Base-by-base conservation (phyloP, 2,797 vertebrate genomes). In the Lagodon rhomboides region DNA sequence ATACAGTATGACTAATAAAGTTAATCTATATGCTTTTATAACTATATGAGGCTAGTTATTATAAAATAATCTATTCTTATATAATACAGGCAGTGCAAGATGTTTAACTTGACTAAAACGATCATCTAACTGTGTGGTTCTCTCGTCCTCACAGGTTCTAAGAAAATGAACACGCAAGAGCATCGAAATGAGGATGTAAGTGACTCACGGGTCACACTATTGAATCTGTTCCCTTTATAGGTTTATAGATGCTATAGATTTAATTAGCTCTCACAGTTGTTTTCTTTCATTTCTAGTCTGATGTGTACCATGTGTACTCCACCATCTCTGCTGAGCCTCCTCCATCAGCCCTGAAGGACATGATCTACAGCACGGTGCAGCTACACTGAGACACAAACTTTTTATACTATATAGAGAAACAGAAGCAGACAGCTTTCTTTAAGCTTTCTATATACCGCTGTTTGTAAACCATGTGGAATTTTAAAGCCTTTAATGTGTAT, bases 281-380 rank as follows among this genome's bases (percentile, higher is more conserved):
- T 60, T 1, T 75, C 7, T 83, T 54, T 77, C 12, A 63, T 51
- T 72, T 56, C 50, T 50, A 90, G 80, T n/a, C 4, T 55, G 61
- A 75, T 5, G 23, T 47, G 11, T 75, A 87, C 51, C 88, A 90
- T 4, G 0, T 60, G 27, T 92, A 93, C 25, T 5, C 34, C 38
- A 75, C 53, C 50, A 82, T 92, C 53, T 0, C 82, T 27, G 80
- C 88, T 2, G 22, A 63, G n/a, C 60, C 72, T 23, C 50, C 60
- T 23, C 17, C 30, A n/a, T 17, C 64, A 34, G 38, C 11, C 20
- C 13, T 34, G 47, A 12, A 12, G 2, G 3, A 43, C 1, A 20
- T 25, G 20, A 10, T 25, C 3, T 79, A 76, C 65, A 73, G 47
- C 51, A 12, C 46, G 7, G 1, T 83, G 51, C 55, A 70, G 46